These are phyloP conservation scores for Apomyelois bistriatella DNA, from an alignment of 2,888 invertebrate species.

Conservation along the genomic window DNA sequence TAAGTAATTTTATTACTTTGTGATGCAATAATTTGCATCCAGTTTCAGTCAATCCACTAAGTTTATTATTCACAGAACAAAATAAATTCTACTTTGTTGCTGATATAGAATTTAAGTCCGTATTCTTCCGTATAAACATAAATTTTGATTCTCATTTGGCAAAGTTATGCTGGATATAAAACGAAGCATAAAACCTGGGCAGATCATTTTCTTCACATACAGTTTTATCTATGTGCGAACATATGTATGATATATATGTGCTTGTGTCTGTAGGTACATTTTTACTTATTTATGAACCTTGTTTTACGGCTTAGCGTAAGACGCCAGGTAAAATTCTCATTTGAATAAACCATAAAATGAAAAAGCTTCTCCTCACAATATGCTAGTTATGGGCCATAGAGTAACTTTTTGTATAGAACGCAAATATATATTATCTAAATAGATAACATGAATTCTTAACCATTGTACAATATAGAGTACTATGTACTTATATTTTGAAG, in stretches of 20 bases:
- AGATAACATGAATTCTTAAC: no score
- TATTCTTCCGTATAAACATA: not conserved
- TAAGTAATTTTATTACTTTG: no score
- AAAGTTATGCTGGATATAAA: slow-evolving; percentile 2
- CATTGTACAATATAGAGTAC: no score
- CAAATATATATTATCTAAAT: no score
- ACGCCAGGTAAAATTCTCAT: slow-evolving; percentile 40
- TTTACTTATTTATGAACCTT: slow-evolving; percentile 41
- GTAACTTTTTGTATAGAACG: not conserved
- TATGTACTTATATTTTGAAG: no score
- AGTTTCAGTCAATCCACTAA: no score
- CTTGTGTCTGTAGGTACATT: slow-evolving; percentile 15
- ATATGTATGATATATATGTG: slow-evolving; percentile 6
- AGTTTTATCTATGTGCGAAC: not conserved
- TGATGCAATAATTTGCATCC: no score
- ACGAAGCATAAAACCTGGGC: slow-evolving; percentile 1
- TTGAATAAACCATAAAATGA: slow-evolving; percentile 53
- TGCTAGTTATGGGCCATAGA: slow-evolving; percentile 21
- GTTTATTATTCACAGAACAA: not conserved
- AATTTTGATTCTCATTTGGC: not conserved
- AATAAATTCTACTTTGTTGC: not conserved
- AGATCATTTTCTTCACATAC: not conserved
- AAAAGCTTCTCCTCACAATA: slow-evolving; percentile 28
- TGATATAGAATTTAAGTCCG: not conserved
- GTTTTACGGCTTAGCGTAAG: slow-evolving; percentile 45